These are phyloP conservation scores for Iphiclides podalirius DNA, from an alignment of 2,888 invertebrate genomes.

Conservation along the genomic window DNA sequence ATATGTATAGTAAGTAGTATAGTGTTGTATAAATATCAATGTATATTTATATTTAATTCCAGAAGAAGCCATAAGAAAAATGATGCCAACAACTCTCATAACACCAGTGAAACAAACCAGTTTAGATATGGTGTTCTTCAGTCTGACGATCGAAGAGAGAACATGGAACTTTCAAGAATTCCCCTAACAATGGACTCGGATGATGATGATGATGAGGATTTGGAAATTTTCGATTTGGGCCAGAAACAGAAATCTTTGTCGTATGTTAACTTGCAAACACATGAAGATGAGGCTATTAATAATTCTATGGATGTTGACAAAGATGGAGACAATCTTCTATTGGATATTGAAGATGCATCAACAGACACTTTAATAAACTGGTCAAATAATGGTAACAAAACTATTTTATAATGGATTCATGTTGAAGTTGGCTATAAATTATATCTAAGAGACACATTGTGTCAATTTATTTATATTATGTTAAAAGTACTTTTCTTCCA, in stretches of 20 bases:
- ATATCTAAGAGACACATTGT: conserved; percentile 3
- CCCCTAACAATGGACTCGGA: conserved; percentile 75
- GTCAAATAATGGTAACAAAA: conserved; percentile 62
- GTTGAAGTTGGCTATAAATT: neutral
- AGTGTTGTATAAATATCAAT: no score
- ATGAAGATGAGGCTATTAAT: conserved; percentile 63
- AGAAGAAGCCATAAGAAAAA: conserved; percentile 60
- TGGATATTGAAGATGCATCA: conserved; percentile 66
- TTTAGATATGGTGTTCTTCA: conserved; percentile 75
- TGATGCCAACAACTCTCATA: conserved; percentile 50
- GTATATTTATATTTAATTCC: no score
- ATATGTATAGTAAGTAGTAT: no score
- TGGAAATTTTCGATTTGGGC: conserved; percentile 73
- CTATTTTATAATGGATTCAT: conserved; percentile 54
- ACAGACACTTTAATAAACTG: conserved; percentile 66
- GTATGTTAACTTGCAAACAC: conserved; percentile 64
- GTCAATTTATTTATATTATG: conserved; percentile 1
- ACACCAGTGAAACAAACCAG: conserved; percentile 61
- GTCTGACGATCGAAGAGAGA: conserved; percentile 67
- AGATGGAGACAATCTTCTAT: conserved; percentile 54
- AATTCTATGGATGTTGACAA: conserved; percentile 38
- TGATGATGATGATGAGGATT: conserved; percentile 72
- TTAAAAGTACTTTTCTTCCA: neutral
- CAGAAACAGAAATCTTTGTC: conserved; percentile 69
- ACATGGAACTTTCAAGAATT: conserved; percentile 63